Conservation (phyloP, 2,888 invertebrate species). For the Drosophila melanosoma region DNA sequence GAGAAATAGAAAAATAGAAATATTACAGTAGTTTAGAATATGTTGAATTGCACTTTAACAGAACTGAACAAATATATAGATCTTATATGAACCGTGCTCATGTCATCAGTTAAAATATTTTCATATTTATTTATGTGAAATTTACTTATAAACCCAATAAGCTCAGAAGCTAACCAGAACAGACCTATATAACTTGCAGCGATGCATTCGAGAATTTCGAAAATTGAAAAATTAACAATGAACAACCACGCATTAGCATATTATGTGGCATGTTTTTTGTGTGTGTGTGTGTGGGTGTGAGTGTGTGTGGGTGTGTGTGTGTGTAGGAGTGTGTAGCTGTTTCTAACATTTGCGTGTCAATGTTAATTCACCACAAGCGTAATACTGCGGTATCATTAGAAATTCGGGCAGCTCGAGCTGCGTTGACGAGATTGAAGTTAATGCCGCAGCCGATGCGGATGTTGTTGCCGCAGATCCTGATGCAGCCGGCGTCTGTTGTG, state of each 20-base stretch:
- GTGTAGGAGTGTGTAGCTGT: constrained; percentile 13
- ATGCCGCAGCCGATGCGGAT: constrained; percentile 51
- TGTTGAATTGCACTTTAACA: neutral
- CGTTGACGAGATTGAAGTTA: constrained; percentile 50
- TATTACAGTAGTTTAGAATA: neutral
- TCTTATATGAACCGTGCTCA: neutral
- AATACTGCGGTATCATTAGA: constrained; percentile 85
- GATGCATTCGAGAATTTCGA: constrained; percentile 19
- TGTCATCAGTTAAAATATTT: constrained; percentile 11
- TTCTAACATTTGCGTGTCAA: constrained; percentile 81
- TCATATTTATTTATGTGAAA: neutral
- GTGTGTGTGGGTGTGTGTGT: constrained; percentile 18
- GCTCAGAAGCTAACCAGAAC: constrained; percentile 4
- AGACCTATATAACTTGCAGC: constrained; percentile 6
- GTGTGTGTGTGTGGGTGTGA: neutral
- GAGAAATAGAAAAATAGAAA: neutral
- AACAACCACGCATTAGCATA: constrained; percentile 44
- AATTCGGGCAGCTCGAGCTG: constrained; percentile 79
- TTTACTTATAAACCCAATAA: neutral
- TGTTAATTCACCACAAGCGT: constrained; percentile 83
- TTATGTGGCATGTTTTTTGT: constrained; percentile 13
- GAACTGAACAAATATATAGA: neutral
- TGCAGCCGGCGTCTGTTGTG: constrained; percentile 67
- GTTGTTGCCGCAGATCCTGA: constrained; percentile 25
- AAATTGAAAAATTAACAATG: constrained; percentile 17